phyloP scores from a whole-genome alignment of 2,888 invertebrate genomes.

The Hesperia comma region DNA sequence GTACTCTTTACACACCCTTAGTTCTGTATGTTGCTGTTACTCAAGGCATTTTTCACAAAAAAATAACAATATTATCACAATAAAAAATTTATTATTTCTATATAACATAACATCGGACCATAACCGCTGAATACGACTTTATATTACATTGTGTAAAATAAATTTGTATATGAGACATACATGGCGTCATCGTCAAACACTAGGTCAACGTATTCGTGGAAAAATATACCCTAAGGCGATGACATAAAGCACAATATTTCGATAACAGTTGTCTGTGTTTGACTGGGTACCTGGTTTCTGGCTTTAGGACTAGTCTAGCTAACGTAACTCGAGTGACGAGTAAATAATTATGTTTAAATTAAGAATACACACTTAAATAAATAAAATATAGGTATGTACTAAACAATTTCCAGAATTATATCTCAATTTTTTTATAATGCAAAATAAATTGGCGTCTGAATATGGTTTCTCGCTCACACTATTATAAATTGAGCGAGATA shows the following conservation, averaged over 20 bases:
- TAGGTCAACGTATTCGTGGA: slow-evolving; percentile 19
- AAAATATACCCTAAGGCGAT: slow-evolving; percentile 22
- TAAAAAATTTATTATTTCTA: slow-evolving; percentile 81
- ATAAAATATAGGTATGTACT: background rate
- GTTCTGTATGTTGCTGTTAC: too few relatives aligned
- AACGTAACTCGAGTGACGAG: background rate
- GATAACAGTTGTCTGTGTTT: slow-evolving; percentile 18
- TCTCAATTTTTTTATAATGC: background rate
- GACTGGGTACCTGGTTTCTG: slow-evolving; percentile 33
- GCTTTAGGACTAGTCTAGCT: slow-evolving; percentile 11
- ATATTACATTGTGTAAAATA: slow-evolving; percentile 61
- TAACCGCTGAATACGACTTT: slow-evolving; percentile 73
- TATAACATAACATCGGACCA: slow-evolving; percentile 81
- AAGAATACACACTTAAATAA: slow-evolving; percentile 9
- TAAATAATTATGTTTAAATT: background rate
- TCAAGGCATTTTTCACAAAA: slow-evolving; percentile 43
- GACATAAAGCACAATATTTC: slow-evolving; percentile 26
- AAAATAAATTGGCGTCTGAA: background rate
- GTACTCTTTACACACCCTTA: too few relatives aligned
- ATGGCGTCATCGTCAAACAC: slow-evolving; percentile 39
- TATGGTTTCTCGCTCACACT: background rate
- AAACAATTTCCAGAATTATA: background rate
- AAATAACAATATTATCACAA: slow-evolving; percentile 68
- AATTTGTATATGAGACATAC: slow-evolving; percentile 48
- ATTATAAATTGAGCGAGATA: background rate